Evolutionary conservation across 2,797 vertebrate species (phyloP).

Genomic region (Sarcophilus harrisii): DNA sequence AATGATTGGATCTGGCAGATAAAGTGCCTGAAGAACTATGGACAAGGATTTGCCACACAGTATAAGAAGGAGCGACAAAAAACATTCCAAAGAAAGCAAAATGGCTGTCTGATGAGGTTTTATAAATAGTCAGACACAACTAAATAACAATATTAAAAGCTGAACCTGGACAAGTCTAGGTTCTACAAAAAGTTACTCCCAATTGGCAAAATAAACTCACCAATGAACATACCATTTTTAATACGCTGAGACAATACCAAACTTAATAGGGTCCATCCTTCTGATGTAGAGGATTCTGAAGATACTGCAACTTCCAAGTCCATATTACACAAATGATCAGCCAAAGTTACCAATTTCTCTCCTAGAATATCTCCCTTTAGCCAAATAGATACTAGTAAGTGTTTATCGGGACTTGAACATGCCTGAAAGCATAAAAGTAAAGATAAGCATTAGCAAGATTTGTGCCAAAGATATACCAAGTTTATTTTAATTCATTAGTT

Average conservation of each 20-base stretch:
- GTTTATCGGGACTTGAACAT: constrained; percentile 87
- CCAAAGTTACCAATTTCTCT: constrained; percentile 90
- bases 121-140: neutral
- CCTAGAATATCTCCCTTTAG: constrained; percentile 94
- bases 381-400: constrained; percentile 90
- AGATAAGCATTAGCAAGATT: constrained; percentile 53
- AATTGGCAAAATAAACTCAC: constrained; percentile 10
- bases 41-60: no score
- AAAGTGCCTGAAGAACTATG: no score
- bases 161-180: neutral
- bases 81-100: no score
- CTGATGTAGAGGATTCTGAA: constrained; percentile 82
- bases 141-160: neutral
- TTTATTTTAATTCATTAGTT: neutral
- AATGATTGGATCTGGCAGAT: no score
- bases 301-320: constrained; percentile 78
- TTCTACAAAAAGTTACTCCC: neutral
- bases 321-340: constrained; percentile 89
- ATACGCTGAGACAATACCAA: constrained; percentile 93
- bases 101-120: no score
- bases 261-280: constrained; percentile 93
- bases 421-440: constrained; percentile 85
- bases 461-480: neutral
- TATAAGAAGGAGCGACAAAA: no score
- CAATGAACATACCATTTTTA: constrained; percentile 88